Evolutionary conservation across 2,113 vertebrate species (phyloP).

Genomic region (Ariopsis seemanni): DNA sequence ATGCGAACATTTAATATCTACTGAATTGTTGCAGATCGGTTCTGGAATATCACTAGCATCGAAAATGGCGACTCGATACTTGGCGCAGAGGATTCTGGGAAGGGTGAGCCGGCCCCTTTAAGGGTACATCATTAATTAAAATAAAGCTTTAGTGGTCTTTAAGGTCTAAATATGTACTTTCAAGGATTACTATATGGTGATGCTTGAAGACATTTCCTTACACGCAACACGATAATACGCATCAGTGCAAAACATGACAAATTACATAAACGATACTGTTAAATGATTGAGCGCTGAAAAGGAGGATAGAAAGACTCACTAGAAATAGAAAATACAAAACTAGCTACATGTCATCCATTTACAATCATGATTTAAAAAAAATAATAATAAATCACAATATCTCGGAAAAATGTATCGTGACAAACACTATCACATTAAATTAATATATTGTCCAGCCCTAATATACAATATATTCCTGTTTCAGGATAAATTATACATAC

Average conservation of each 20-base stretch:
- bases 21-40: no score
- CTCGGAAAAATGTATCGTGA: neutral
- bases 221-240: no score
- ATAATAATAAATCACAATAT: neutral
- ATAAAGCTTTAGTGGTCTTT: neutral
- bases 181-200: neutral
- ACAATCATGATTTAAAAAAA: no score
- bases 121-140: neutral
- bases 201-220: neutral
- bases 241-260: no score
- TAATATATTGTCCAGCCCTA: neutral
- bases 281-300: neutral
- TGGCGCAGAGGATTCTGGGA: no score
- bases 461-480: neutral
- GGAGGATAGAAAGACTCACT: no score
- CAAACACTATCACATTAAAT: neutral
- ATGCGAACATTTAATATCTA: no score
- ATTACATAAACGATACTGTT: neutral
- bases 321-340: no score
- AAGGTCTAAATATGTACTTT: neutral
- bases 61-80: no score
- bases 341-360: no score
- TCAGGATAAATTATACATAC: neutral
- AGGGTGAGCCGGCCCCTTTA: no score
- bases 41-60: no score